Evolutionary conservation across 2,888 invertebrate species (phyloP).

Genomic region (Baccha elongata): DNA sequence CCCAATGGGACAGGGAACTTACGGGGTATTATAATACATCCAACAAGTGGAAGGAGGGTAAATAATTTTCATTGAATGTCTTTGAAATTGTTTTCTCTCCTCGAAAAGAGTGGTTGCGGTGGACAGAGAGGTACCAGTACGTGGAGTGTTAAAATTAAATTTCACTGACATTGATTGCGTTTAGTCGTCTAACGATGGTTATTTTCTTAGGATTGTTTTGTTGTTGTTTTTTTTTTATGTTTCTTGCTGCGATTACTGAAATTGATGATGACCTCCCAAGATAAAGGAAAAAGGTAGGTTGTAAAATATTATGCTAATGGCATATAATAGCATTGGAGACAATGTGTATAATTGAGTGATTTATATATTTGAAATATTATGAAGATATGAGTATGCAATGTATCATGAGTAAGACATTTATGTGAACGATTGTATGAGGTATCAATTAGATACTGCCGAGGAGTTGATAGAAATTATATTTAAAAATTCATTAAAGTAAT

Average conservation of each 20-base stretch:
- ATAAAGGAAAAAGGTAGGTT: not conserved
- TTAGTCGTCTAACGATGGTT: conserved; percentile 44
- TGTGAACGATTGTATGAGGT: not conserved
- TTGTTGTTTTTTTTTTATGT: not conserved
- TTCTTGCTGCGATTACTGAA: conserved; percentile 12
- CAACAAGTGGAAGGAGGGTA: conserved; percentile 13
- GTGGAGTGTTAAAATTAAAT: conserved; percentile 72
- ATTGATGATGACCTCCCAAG: conserved; percentile 25
- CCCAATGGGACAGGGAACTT: conserved; percentile 43
- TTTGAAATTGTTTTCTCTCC: conserved; percentile 60
- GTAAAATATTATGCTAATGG: conserved; percentile 50
- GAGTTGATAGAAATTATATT: not conserved
- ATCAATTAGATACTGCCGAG: not conserved
- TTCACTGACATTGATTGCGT: conserved; percentile 73
- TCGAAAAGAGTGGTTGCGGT: conserved; percentile 20
- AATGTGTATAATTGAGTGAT: conserved; percentile 46
- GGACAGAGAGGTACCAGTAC: conserved; percentile 8
- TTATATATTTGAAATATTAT: no score
- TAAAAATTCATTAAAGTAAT: no score
- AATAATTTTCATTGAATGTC: conserved; percentile 51
- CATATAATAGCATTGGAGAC: conserved; percentile 31
- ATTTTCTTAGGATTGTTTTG: conserved; percentile 21
- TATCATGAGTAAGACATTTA: not conserved
- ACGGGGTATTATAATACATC: not conserved
- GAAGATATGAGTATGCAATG: not conserved